Base-by-base conservation (phyloP, 1,140 invertebrate species). In the Acromyrmex charruanus region DNA sequence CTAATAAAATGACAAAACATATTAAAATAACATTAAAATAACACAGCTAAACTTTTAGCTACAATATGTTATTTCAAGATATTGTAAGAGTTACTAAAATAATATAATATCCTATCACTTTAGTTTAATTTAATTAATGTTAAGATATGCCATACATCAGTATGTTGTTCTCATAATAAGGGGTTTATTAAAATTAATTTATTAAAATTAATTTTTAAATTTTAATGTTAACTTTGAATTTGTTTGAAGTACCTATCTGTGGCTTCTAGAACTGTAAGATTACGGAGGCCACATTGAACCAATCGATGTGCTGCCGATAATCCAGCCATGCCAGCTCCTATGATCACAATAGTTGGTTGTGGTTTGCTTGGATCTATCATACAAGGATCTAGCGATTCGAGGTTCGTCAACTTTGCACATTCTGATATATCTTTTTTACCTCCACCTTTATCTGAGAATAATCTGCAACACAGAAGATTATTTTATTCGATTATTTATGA, bases 311-410 rank as follows among this genome's bases (percentile, higher is more conserved):
- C 97, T 1, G 97, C 97, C 0, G 97, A 97, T 2, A 98, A 93
- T 2, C 97, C 97, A 0, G 97, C 97, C 89, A 98, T 96, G n/a
- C 97, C 97, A 7, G 97, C 97, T 0, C 97, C 97, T 21, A 98
- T 94, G 18, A 98, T 97, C 1, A 98, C 96, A 1, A 98, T 96
- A 1, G 95, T 96, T n/a, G 97, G 97, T 91, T 97, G 96, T 53
- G 95, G 95, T 77, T 95, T 96, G 88, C 95, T 95, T 6, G 96
- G 96, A 90, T 96, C 96, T 81, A 97, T 92, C 94, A 96, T 95
- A 35, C 94, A 95, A 0, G 94, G 93, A 88, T 95, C 93, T 58
- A 94, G n/a, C 0, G 92, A 86, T 44, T 93, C 90, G 44, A 92
- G 85, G 87, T 90, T 94, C 6, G 86, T 77, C 12, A 86, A 31